Evolutionary conservation across 2,113 vertebrate genomes (phyloP).

Genomic region (Osmerus eperlanus): DNA sequence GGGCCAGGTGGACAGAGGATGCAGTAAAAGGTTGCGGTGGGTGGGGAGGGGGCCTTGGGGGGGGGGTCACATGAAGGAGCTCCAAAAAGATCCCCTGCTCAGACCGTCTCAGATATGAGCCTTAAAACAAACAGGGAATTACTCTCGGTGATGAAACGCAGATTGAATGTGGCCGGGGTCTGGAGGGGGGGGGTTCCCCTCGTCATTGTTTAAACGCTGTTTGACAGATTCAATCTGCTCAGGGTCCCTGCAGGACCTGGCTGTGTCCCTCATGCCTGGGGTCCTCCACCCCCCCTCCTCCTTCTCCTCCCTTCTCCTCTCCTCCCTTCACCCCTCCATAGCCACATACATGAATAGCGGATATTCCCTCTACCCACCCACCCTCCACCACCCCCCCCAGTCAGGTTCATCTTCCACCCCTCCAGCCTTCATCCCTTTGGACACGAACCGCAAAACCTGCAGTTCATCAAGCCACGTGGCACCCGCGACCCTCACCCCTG

Average conservation of each 20-base stretch:
- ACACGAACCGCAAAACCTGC: neutral
- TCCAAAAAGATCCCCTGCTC: conserved; percentile 61
- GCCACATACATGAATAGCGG: too few species aligned
- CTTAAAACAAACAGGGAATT: conserved; percentile 87
- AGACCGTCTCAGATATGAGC: conserved; percentile 60
- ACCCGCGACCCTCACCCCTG: conserved; percentile 44
- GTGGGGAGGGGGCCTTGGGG: neutral
- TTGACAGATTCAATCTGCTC: conserved; percentile 87
- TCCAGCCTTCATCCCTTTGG: neutral
- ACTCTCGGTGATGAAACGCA: conserved; percentile 88
- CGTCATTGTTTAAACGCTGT: conserved; percentile 82
- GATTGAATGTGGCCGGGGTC: conserved; percentile 77
- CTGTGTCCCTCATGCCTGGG: conserved; percentile 82
- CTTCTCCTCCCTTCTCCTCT: neutral
- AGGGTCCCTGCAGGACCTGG: conserved; percentile 70
- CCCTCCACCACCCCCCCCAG: neutral
- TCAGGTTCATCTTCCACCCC: neutral
- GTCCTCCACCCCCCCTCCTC: conserved; percentile 48
- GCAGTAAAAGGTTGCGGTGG: conserved; percentile 3
- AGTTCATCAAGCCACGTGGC: too few species aligned
- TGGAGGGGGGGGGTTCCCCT: conserved; percentile 47
- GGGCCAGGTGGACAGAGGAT: conserved; percentile 9
- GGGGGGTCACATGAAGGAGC: conserved; percentile 54
- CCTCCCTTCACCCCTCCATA: neutral
- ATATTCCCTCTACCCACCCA: neutral